These are phyloP conservation scores for Hippocampus abdominalis DNA, from an alignment of 2,113 vertebrate genomes.

Conservation along the genomic window DNA sequence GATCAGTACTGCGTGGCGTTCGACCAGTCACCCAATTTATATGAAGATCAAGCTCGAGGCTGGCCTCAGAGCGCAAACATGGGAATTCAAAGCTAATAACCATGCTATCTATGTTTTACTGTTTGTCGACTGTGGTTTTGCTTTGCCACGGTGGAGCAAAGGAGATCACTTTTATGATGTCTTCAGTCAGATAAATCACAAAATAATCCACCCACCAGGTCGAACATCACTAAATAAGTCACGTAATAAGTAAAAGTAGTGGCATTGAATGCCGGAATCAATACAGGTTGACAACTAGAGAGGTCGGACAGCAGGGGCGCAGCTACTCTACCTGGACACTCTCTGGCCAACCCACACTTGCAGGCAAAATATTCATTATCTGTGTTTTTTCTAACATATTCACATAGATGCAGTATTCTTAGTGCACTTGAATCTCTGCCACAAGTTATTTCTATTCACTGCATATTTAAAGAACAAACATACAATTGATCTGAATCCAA, in stretches of 20 bases:
- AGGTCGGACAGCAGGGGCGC: too few species aligned
- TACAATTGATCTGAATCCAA: too few species aligned
- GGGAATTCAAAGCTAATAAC: constrained; percentile 35
- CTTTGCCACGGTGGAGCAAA: background rate
- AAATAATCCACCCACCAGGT: background rate
- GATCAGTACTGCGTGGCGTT: constrained; percentile 40
- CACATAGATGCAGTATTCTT: too few species aligned
- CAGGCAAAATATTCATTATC: too few species aligned
- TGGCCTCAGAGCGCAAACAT: constrained; percentile 35
- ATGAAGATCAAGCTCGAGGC: constrained; percentile 39
- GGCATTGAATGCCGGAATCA: too few species aligned
- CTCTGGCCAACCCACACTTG: too few species aligned
- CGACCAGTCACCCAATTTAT: constrained; percentile 52
- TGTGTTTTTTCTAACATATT: too few species aligned
- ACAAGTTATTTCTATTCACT: too few species aligned
- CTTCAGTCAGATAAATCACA: background rate
- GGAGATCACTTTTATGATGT: background rate
- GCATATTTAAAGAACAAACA: too few species aligned
- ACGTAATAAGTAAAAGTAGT: background rate
- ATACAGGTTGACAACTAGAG: too few species aligned
- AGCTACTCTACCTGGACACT: too few species aligned
- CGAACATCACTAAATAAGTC: background rate
- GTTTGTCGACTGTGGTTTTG: background rate
- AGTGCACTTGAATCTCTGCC: too few species aligned
- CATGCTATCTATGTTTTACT: constrained; percentile 7